Evolutionary conservation across 2,797 vertebrate species (phyloP).

Genomic region (Erethizon dorsatum): DNA sequence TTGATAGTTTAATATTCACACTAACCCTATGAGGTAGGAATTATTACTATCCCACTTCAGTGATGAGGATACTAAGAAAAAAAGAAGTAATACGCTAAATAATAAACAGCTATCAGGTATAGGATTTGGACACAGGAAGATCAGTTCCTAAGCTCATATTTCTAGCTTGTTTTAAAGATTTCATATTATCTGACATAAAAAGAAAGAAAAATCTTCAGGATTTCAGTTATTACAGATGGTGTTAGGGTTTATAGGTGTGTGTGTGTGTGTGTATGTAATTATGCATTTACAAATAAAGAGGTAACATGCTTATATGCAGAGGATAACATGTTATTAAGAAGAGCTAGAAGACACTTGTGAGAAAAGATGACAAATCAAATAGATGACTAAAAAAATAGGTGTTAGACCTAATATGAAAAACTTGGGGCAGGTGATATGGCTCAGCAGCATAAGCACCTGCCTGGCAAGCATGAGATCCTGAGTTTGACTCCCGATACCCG

Average conservation of each 20-base stretch:
- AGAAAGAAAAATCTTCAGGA: neutral
- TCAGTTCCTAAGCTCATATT: neutral
- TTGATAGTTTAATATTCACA: neutral
- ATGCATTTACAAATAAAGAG: no score
- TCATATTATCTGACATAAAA: constrained; percentile 25
- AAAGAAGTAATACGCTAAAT: neutral
- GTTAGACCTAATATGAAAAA: neutral
- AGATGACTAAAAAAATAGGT: neutral
- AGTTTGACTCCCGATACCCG: no score
- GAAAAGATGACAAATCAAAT: neutral
- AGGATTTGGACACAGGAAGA: neutral
- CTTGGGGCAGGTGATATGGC: no score
- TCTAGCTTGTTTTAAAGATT: neutral
- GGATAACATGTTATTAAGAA: neutral
- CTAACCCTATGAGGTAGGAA: neutral
- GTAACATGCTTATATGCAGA: neutral
- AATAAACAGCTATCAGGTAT: neutral
- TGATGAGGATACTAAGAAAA: neutral
- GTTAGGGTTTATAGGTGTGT: neutral
- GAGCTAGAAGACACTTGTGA: neutral
- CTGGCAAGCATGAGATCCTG: no score
- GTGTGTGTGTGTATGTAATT: no score
- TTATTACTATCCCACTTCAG: neutral
- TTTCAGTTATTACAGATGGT: neutral
- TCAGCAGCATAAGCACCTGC: no score